These are phyloP conservation scores for Sapajus apella DNA, from an alignment of 2,113 vertebrate species.

Conservation along the genomic window DNA sequence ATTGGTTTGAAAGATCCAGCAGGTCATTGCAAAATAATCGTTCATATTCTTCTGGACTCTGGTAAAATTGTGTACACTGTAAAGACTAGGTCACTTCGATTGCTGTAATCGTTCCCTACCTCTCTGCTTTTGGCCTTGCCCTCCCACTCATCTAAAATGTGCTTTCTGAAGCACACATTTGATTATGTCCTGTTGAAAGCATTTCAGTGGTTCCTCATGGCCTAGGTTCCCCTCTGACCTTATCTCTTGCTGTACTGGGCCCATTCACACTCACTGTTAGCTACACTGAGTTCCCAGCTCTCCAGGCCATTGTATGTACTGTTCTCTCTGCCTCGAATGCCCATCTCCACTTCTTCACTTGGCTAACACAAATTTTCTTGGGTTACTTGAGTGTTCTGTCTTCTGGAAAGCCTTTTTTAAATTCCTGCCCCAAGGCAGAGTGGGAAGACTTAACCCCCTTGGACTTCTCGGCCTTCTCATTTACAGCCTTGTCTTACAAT, in stretches of 20 bases:
- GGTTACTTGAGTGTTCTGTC: background rate
- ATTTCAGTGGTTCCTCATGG: background rate
- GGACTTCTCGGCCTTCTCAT: background rate
- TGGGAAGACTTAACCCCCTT: background rate
- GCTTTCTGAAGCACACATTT: background rate
- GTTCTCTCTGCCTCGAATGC: background rate
- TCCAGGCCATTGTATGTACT: rapidly evolving
- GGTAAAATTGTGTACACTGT: background rate
- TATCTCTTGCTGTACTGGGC: background rate
- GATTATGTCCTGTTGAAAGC: background rate
- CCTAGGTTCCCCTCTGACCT: background rate
- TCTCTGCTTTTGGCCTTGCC: background rate
- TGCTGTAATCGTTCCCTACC: background rate
- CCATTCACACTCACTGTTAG: background rate
- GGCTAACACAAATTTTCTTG: background rate
- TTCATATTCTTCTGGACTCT: background rate
- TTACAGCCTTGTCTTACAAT: background rate
- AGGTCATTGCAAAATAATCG: background rate
- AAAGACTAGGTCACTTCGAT: background rate
- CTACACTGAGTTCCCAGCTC: background rate
- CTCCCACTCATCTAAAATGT: background rate
- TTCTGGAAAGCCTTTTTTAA: background rate
- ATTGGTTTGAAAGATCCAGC: background rate
- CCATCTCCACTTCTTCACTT: background rate
- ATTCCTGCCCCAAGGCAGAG: background rate